phyloP scores from a whole-genome alignment of 2,888 invertebrate species.

The Drosophila fungiperda region DNA sequence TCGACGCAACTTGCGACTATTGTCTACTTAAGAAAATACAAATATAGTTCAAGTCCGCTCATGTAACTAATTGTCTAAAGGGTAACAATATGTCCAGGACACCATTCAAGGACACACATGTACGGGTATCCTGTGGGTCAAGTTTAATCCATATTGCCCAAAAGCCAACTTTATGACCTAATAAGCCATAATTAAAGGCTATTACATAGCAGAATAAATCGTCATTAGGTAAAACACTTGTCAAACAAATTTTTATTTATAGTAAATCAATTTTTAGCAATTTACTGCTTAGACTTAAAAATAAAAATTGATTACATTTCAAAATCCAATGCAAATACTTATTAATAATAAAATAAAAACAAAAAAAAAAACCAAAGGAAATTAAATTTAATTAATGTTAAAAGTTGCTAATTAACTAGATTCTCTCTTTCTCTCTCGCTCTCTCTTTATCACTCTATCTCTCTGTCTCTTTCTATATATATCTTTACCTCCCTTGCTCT shows the following conservation, averaged over 20 bases:
- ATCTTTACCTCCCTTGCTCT: neutral
- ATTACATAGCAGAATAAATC: conserved; percentile 7
- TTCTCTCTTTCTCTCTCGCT: too few species aligned
- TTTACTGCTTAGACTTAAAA: neutral
- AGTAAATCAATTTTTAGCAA: neutral
- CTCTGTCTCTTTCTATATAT: neutral
- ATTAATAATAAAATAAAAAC: neutral
- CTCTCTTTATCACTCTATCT: neutral
- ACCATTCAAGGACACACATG: conserved; percentile 52
- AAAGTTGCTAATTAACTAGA: neutral
- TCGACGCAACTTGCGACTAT: conserved; percentile 7
- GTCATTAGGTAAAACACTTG: neutral
- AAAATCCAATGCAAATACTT: neutral
- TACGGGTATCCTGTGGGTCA: conserved; percentile 44
- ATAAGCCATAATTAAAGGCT: conserved; percentile 36
- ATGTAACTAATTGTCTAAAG: conserved; percentile 12
- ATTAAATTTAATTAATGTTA: neutral
- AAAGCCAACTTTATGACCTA: conserved; percentile 10
- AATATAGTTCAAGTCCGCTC: conserved; percentile 52
- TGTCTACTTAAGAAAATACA: conserved; percentile 66
- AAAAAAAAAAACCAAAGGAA: neutral
- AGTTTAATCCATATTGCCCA: conserved; percentile 34
- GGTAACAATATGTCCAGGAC: neutral
- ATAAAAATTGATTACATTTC: neutral
- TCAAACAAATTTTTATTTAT: conserved; percentile 15